Conservation (phyloP, 2,113 vertebrate genomes). For the Dissostichus mawsoni region DNA sequence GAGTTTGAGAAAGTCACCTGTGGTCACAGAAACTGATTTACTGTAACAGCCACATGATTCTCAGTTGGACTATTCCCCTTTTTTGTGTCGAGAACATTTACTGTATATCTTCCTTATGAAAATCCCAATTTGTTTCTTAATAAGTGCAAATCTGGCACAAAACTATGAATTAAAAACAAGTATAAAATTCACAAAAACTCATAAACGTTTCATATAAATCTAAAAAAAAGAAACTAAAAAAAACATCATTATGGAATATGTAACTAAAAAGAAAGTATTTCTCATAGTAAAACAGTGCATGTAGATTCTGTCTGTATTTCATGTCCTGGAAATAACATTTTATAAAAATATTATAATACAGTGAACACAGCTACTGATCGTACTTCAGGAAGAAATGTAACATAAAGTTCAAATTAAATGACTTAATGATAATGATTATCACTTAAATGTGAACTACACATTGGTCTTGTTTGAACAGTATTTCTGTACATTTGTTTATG, state of each 20-base stretch:
- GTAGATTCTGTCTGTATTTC: conserved; percentile 41
- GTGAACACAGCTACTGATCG: conserved; percentile 15
- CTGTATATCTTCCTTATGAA: conserved; percentile 18
- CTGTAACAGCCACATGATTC: conserved; percentile 20
- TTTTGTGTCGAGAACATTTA: conserved; percentile 8
- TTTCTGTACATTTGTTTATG: background rate
- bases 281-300: conserved; percentile 63
- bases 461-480: background rate
- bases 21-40: conserved; percentile 41
- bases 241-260: conserved; percentile 2
- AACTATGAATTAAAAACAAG: conserved; percentile 52
- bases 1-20: conserved; percentile 27
- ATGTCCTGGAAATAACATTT: conserved; percentile 11
- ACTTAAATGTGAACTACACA: background rate
- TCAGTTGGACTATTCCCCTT: background rate
- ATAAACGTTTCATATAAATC: conserved; percentile 34
- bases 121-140: conserved; percentile 50
- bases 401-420: background rate
- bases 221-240: background rate
- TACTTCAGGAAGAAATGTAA: conserved; percentile 9
- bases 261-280: conserved; percentile 18
- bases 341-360: conserved; percentile 8
- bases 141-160: conserved; percentile 86
- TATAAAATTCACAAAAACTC: conserved; percentile 41
- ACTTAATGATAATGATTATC: background rate